Evolutionary conservation across 1,140 invertebrate genomes (phyloP).

Genomic region (Leucophenga varia): DNA sequence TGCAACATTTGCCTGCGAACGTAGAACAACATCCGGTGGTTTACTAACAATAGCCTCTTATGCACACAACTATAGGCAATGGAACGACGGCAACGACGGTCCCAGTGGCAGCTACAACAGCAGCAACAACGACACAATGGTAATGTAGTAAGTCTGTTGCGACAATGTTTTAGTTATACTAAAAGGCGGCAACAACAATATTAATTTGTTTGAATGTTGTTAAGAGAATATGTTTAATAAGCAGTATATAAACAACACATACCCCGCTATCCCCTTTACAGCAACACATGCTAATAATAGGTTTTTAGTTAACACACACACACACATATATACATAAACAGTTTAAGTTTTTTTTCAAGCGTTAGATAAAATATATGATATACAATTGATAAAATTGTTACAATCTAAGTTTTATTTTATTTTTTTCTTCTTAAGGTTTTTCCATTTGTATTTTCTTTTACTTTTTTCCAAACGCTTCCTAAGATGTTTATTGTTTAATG

Average conservation of each 20-base stretch:
- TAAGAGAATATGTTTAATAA: no score
- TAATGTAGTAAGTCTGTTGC: slow-evolving; percentile 21
- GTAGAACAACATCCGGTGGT: slow-evolving; percentile 55
- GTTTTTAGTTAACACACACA: slow-evolving; percentile 33
- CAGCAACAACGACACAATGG: slow-evolving; percentile 33
- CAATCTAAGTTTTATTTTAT: no score
- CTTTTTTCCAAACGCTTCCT: no score
- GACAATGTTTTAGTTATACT: no score
- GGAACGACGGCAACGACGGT: slow-evolving; percentile 23
- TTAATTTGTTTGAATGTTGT: background rate
- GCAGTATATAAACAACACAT: slow-evolving; percentile 4
- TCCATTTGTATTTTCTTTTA: no score
- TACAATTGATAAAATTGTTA: no score
- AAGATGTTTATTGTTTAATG: no score
- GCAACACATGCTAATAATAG: slow-evolving; percentile 30
- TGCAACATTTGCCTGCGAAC: slow-evolving; percentile 51
- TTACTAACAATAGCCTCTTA: slow-evolving; percentile 53
- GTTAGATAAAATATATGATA: no score
- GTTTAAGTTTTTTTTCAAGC: no score
- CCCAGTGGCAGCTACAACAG: slow-evolving; percentile 17
- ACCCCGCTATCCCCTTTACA: no score
- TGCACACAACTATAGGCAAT: slow-evolving; percentile 40
- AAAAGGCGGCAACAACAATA: slow-evolving; percentile 8
- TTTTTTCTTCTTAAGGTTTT: no score
- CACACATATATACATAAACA: no score